Evolutionary conservation across 2,888 invertebrate species (phyloP), one percentile per base, ranked within the genome.

Genomic region (Eilema caniola): DNA sequence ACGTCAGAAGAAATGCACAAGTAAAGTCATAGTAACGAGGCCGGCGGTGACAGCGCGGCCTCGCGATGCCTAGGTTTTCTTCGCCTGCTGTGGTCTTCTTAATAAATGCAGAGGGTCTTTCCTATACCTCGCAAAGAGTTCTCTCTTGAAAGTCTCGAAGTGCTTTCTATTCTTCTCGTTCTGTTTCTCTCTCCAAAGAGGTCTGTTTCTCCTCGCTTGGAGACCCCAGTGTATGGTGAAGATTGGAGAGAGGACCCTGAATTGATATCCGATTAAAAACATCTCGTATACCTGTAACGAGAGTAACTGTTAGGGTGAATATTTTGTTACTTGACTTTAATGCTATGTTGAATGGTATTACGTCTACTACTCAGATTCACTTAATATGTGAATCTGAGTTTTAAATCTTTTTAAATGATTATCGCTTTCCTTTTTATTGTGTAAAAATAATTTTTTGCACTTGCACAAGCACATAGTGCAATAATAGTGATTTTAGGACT

Each of bases 191-290:
- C 98, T 95, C 98, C 98, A 98, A 0, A 97, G 96, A 0, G 98
- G 98, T 31, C 98, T 95, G 59, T 96, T 96, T 83, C 97, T 96
- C 71, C 97, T 97, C 41, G 97, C 97, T 88, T 98, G 98, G 5
- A 98, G 93, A 0, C 98, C 98, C 98, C 98, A 98, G 88, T 98
- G 98, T 67, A 98, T 97, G 0, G 98, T 98, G 93, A 98, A 98
- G 64, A 98, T 97, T 0, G 98, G 98, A 0, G 98, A 98, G 16
- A 98, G 96, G 0, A 99, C 98, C 85, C 97, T 96, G 93, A 98
- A 98, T 88, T 98, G 97, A 93, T 98, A 98, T 11, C 98, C 98
- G 62, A 98, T 97, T 41, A 98, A 96, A 88, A 97, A 98, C 98
- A 98, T 98, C 94, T 99, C 98, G 93, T 98, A 98, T 56, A 98